A percentile compares a stretch with the other conserved stretches of the same genome.
Conservation (phyloP, 2,888 invertebrate genomes). For the Horisme vitalbata region DNA sequence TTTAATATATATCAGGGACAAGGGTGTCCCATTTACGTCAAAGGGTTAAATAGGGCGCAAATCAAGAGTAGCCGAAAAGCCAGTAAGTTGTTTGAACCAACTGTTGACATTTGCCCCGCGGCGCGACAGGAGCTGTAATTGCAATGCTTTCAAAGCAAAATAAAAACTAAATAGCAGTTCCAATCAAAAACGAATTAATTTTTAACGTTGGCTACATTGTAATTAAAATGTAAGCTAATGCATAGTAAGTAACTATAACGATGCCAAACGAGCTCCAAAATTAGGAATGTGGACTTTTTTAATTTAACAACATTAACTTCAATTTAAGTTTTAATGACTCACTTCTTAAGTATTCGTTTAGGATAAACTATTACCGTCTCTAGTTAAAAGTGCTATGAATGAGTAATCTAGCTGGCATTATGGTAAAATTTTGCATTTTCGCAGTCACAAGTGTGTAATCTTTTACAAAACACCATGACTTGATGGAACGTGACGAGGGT, state of each 20-base stretch:
- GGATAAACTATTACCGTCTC: neutral
- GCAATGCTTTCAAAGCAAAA: neutral
- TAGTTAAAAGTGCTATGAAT: too few relatives aligned
- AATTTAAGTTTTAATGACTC: too few relatives aligned
- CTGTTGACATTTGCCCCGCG: neutral
- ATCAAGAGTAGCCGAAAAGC: neutral
- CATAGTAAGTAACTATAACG: too few relatives aligned
- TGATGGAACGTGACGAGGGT: constrained; percentile 21
- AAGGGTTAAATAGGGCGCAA: too few relatives aligned
- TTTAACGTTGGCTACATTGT: neutral
- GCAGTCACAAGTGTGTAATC: constrained; percentile 8
- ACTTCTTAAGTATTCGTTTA: too few relatives aligned
- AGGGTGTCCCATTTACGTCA: too few relatives aligned
- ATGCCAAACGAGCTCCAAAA: too few relatives aligned
- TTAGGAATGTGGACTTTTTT: too few relatives aligned
- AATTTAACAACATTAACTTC: too few relatives aligned
- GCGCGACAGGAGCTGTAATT: neutral
- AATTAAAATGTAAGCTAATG: too few relatives aligned
- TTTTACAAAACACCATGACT: constrained; percentile 18
- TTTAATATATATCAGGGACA: too few relatives aligned
- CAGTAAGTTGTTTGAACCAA: neutral
- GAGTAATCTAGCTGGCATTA: too few relatives aligned
- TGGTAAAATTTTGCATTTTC: constrained; percentile 10
- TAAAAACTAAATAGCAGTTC: neutral
- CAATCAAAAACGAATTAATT: neutral